Evolutionary conservation across 2,888 invertebrate genomes (phyloP).

Genomic region (Lasioglossum zephyrum): DNA sequence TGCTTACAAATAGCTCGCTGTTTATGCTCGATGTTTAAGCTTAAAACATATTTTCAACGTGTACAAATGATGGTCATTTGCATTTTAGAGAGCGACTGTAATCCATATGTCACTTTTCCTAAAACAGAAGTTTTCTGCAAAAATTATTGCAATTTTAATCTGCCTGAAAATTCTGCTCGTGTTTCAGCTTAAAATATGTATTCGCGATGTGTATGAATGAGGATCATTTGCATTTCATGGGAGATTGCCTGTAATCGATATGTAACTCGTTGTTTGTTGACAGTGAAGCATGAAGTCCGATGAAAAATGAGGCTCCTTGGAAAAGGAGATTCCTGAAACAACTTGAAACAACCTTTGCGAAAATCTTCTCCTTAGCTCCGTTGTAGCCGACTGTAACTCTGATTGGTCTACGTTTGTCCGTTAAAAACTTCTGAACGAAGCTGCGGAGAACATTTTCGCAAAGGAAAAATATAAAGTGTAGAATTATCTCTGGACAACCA

Average conservation of each 20-base stretch:
- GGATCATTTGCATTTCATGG: background rate
- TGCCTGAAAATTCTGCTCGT: background rate
- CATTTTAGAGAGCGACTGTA: background rate
- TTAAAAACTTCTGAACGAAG: too few species aligned
- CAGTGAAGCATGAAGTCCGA: too few species aligned
- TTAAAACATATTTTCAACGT: background rate
- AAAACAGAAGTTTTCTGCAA: background rate
- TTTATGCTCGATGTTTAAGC: background rate
- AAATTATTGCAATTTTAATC: background rate
- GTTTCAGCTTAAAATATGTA: background rate
- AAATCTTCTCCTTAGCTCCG: too few species aligned
- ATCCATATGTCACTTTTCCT: background rate
- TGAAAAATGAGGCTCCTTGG: too few species aligned
- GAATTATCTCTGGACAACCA: background rate
- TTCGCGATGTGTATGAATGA: background rate
- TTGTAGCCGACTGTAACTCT: too few species aligned
- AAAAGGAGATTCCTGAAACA: too few species aligned
- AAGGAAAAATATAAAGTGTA: background rate
- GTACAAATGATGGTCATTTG: background rate
- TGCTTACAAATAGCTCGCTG: background rate
- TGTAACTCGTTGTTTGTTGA: background rate
- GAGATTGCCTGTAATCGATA: background rate
- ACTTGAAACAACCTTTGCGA: too few species aligned
- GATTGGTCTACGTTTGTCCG: too few species aligned
- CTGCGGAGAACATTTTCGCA: too few species aligned